Conservation (phyloP, 2,888 invertebrate genomes). For the Laothoe populi region DNA sequence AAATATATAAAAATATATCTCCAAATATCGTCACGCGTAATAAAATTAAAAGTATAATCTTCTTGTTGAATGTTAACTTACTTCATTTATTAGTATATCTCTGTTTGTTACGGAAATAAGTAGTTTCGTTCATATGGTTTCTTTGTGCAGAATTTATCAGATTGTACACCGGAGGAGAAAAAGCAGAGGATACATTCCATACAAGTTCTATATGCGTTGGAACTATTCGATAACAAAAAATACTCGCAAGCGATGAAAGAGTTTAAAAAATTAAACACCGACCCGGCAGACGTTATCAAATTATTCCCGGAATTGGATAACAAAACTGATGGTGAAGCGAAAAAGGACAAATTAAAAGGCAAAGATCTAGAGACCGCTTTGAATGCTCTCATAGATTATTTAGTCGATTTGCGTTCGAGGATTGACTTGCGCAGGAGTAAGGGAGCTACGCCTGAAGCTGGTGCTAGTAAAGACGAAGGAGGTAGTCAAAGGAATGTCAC, state of each 20-base stretch:
- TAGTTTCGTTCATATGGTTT: background rate
- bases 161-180: constrained; percentile 92
- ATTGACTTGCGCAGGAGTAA: constrained; percentile 60
- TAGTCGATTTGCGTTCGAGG: constrained; percentile 89
- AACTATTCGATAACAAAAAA: constrained; percentile 94
- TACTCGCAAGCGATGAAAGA: constrained; percentile 96
- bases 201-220: constrained; percentile 94
- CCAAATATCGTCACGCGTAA: no score
- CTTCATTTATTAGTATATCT: no score
- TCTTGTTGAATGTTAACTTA: no score
- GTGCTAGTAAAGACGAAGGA: constrained; percentile 41
- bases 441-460: constrained; percentile 51
- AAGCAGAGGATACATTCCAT: constrained; percentile 93
- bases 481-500: constrained; percentile 61
- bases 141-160: constrained; percentile 89
- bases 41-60: no score
- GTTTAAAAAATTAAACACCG: constrained; percentile 94
- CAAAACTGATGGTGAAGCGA: constrained; percentile 51
- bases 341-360: constrained; percentile 87
- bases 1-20: no score
- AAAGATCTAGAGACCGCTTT: constrained; percentile 95
- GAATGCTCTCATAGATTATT: constrained; percentile 94
- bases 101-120: no score
- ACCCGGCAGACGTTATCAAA: constrained; percentile 97
- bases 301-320: constrained; percentile 95